Conservation (phyloP, 2,888 invertebrate species). For the Cyrtodaria siliqua region DNA sequence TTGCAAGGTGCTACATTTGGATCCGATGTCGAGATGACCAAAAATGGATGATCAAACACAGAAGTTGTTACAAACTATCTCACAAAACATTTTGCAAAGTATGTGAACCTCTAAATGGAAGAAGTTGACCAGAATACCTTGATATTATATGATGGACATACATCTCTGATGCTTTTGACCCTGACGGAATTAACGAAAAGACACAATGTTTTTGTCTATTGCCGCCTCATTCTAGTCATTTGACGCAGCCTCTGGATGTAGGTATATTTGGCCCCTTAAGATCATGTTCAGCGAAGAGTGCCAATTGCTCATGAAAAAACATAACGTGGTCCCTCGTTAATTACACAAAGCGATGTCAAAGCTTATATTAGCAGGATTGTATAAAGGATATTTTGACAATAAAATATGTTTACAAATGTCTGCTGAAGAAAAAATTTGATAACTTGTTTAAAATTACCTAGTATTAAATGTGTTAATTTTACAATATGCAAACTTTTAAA, state of each 20-base stretch:
- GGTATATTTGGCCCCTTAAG: slow-evolving; percentile 7
- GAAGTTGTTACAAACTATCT: slow-evolving; percentile 34
- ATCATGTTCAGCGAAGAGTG: not conserved
- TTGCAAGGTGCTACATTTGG: slow-evolving; percentile 29
- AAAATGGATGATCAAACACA: slow-evolving; percentile 52
- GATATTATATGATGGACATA: slow-evolving; percentile 52
- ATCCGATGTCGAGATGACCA: slow-evolving; percentile 45
- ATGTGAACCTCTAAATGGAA: slow-evolving; percentile 19
- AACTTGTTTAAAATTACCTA: too few relatives aligned
- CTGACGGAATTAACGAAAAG: slow-evolving; percentile 45
- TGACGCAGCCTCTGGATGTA: slow-evolving; percentile 19
- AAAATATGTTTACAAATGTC: too few relatives aligned
- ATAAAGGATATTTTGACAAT: too few relatives aligned
- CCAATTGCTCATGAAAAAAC: too few relatives aligned
- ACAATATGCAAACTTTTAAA: too few relatives aligned
- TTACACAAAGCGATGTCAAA: too few relatives aligned
- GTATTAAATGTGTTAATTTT: too few relatives aligned
- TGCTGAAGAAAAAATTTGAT: too few relatives aligned
- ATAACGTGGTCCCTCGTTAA: too few relatives aligned
- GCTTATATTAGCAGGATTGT: too few relatives aligned
- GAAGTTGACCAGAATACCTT: slow-evolving; percentile 4
- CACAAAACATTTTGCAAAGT: slow-evolving; percentile 40
- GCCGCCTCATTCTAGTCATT: slow-evolving; percentile 14
- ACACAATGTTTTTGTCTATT: slow-evolving; percentile 33
- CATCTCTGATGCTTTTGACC: slow-evolving; percentile 34